Evolutionary conservation across 2,113 vertebrate species (phyloP), one percentile per base, ranked within the genome.

Genomic region (Barnardius zonarius): DNA sequence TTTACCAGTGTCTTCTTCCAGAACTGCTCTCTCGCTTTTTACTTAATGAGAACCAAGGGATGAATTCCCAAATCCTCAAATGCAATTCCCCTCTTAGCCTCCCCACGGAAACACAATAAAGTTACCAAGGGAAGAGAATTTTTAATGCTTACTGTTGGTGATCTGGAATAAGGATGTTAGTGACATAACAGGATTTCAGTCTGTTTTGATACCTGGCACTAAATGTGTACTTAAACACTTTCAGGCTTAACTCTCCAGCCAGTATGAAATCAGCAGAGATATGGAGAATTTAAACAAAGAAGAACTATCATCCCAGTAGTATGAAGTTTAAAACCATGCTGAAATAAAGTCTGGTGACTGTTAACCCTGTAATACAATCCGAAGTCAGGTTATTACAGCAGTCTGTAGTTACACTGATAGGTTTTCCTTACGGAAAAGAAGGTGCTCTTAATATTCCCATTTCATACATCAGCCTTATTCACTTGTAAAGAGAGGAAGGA

Each of bases 401-500:
- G 27, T 64, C 54, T 79, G 39, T 20, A 33, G 69, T 90, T 84
- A 66, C 31, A 57, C 17, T 43, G 62, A 37, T 24, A 69, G 41
- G 14, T 67, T 92, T 83, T 79, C 33, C 44, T 90, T 76, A 79
- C 0, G 5, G 44, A 6, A 44, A 46, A 75, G 51, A 73, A 78
- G n/a, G 66, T 30, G 14, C 24, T 90, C 55, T 90, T 90, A n/a
- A 59, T 30, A 69, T 18, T 89, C 66, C 82, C 19, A 82, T 92
- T 64, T 96, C 66, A 70, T 67, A 70, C 67, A 91, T 77, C 72
- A 95, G 69, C 62, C 90, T 96, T 82, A 89, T 92, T 96, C 80
- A 92, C 54, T 88, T 94, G 75, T n/a, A 95, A 95, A 93, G 87
- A 95, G 84, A 94, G 77, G 93, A 96, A 95, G 88, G 85, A 93